phyloP scores from a whole-genome alignment of 2,888 invertebrate genomes.

The Cylloceria caligata region DNA sequence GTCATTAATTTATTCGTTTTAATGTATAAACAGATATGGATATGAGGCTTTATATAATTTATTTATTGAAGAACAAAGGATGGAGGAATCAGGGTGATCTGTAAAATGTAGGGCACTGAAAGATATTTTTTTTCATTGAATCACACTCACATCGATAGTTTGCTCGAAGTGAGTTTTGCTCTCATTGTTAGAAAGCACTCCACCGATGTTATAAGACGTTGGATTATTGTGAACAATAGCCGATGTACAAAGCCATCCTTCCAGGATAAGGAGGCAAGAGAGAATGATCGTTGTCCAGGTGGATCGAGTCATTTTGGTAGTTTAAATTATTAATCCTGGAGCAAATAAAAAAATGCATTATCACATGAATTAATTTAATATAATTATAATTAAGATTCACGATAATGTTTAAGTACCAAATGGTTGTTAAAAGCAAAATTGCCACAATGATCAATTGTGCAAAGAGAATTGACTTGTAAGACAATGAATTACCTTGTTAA shows the following conservation, averaged over 20 bases:
- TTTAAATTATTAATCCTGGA: slow-evolving; percentile 6
- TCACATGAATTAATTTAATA: slow-evolving; percentile 1
- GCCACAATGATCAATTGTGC: neutral
- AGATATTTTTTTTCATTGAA: neutral
- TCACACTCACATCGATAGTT: slow-evolving; percentile 91
- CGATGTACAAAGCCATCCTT: slow-evolving; percentile 41
- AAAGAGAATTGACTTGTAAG: neutral
- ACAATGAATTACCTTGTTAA: neutral
- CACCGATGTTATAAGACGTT: slow-evolving; percentile 94
- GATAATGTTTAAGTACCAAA: neutral
- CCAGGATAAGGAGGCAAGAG: slow-evolving; percentile 33
- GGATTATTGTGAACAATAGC: slow-evolving; percentile 85
- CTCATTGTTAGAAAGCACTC: slow-evolving; percentile 94
- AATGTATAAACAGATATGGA: too few species aligned
- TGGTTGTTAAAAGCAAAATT: neutral
- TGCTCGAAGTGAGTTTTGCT: slow-evolving; percentile 93
- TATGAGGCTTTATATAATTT: neutral
- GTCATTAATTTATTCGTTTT: slow-evolving; percentile 13
- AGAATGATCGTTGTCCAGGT: slow-evolving; percentile 40
- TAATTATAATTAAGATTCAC: neutral
- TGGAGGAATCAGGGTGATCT: slow-evolving; percentile 3
- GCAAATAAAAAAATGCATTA: neutral
- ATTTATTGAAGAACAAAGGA: slow-evolving; percentile 10
- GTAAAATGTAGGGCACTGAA: neutral
- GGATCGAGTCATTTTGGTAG: slow-evolving; percentile 44